Percentiles rank a stretch among this genome's conserved stretches.
phyloP scores from a whole-genome alignment of 92 coral and sea anemone genomes.

The Umimayanthus kanabou region DNA sequence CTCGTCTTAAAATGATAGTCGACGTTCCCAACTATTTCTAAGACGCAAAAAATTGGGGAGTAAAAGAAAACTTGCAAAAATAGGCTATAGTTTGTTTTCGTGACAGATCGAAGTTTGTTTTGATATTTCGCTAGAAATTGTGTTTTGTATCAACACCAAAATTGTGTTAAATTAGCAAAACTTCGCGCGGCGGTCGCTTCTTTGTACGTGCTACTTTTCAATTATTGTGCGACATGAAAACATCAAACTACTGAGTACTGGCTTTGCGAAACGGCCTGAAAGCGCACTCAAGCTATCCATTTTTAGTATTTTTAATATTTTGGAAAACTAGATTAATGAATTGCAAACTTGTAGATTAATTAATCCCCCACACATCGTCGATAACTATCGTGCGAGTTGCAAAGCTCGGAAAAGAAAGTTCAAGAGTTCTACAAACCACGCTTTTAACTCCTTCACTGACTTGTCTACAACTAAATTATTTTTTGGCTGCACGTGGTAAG shows the following conservation, averaged over 20 bases:
- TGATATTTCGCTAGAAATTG: slow-evolving; percentile 16
- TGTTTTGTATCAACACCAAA: neutral
- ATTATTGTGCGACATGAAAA: neutral
- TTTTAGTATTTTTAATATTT: neutral
- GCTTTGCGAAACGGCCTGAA: neutral
- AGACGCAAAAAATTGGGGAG: neutral
- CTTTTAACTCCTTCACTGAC: neutral
- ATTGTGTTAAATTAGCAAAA: neutral
- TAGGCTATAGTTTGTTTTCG: slow-evolving; percentile 5
- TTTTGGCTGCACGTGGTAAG: neutral
- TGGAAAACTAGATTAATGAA: slow-evolving; percentile 17
- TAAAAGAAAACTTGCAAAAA: neutral
- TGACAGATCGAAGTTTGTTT: slow-evolving; percentile 38
- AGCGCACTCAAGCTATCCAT: neutral
- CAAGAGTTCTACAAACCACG: neutral
- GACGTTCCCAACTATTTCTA: neutral
- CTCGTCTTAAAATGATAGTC: neutral
- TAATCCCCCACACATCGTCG: slow-evolving; percentile 37
- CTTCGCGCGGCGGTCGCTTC: neutral
- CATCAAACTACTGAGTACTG: neutral
- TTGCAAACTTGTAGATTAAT: slow-evolving; percentile 19
- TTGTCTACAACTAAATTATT: neutral
- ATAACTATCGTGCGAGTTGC: neutral
- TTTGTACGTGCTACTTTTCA: neutral
- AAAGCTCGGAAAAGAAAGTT: neutral